Evolutionary conservation across 2,797 vertebrate species (phyloP).

Genomic region (Falco concolor): DNA sequence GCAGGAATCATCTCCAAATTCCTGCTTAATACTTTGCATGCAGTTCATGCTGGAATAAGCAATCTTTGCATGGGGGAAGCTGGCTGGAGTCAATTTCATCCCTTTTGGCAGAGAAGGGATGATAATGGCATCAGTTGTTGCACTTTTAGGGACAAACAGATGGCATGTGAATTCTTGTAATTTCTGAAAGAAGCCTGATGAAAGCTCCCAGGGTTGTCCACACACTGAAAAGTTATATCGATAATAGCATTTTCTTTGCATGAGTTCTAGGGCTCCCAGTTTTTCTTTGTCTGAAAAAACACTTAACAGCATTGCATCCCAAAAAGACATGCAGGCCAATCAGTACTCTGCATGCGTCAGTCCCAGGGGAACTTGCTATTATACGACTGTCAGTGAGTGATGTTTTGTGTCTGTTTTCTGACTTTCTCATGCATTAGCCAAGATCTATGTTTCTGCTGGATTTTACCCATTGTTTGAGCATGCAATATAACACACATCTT

Average conservation of each 20-base stretch:
- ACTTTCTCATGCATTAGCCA: slow-evolving; percentile 1
- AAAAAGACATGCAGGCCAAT: slow-evolving; percentile 1
- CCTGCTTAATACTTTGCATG: slow-evolving; percentile 48
- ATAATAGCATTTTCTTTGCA: slow-evolving; percentile 60
- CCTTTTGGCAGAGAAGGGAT: slow-evolving; percentile 44
- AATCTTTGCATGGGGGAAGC: slow-evolving; percentile 58
- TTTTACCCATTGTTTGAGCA: background rate
- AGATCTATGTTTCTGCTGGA: background rate
- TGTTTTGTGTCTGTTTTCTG: slow-evolving; percentile 29
- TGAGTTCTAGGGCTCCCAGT: slow-evolving; percentile 39
- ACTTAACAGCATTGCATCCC: background rate
- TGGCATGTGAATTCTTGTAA: slow-evolving; percentile 58
- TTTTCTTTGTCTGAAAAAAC: slow-evolving; percentile 42
- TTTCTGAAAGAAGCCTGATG: slow-evolving; percentile 55
- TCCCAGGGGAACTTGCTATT: background rate
- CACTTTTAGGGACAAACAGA: slow-evolving; percentile 66
- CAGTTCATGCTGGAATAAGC: slow-evolving; percentile 58
- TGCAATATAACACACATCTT: background rate
- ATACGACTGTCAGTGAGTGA: slow-evolving; percentile 20
- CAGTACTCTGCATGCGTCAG: background rate
- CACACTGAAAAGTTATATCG: slow-evolving; percentile 35
- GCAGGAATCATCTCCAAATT: slow-evolving; percentile 53
- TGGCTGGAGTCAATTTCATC: slow-evolving; percentile 56
- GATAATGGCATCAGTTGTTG: slow-evolving; percentile 61
- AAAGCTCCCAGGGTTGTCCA: slow-evolving; percentile 53